phyloP scores from a whole-genome alignment of 2,888 invertebrate species.

The Calliphora vomitoria region DNA sequence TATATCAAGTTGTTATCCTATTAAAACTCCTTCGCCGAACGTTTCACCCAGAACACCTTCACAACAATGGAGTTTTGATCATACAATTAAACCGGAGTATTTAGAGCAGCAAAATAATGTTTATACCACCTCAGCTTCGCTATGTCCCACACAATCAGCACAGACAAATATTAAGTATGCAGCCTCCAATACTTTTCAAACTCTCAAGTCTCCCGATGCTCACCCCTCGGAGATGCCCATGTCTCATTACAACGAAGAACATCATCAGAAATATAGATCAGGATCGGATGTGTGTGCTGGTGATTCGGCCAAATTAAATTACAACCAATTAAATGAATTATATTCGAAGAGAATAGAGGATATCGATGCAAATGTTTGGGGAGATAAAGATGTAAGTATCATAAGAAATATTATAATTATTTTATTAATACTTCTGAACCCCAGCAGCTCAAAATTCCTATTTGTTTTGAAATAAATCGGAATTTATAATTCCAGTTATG shows the following conservation, averaged over 20 bases:
- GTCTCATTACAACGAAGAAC: slow-evolving; percentile 17
- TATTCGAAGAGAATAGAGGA: slow-evolving; percentile 87
- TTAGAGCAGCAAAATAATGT: background rate
- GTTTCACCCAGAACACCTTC: slow-evolving; percentile 1
- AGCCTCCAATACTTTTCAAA: background rate
- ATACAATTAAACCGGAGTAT: background rate
- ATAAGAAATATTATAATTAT: no score
- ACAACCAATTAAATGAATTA: slow-evolving; percentile 86
- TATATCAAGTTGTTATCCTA: background rate
- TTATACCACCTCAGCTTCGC: background rate
- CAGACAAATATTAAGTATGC: background rate
- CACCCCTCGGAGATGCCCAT: background rate
- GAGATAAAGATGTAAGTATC: slow-evolving; percentile 81
- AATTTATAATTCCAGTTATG: no score
- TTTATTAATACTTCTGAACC: no score
- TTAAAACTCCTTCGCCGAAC: slow-evolving; percentile 20
- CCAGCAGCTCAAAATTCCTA: no score
- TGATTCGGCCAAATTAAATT: slow-evolving; percentile 77
- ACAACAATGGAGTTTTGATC: slow-evolving; percentile 37
- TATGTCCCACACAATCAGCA: background rate
- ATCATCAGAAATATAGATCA: slow-evolving; percentile 45
- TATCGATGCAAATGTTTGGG: slow-evolving; percentile 85
- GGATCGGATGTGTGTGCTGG: slow-evolving; percentile 59
- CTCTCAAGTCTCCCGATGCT: background rate
- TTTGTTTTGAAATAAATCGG: no score